phyloP scores from a whole-genome alignment of 1,140 invertebrate genomes.

The Zaprionus inermis region DNA sequence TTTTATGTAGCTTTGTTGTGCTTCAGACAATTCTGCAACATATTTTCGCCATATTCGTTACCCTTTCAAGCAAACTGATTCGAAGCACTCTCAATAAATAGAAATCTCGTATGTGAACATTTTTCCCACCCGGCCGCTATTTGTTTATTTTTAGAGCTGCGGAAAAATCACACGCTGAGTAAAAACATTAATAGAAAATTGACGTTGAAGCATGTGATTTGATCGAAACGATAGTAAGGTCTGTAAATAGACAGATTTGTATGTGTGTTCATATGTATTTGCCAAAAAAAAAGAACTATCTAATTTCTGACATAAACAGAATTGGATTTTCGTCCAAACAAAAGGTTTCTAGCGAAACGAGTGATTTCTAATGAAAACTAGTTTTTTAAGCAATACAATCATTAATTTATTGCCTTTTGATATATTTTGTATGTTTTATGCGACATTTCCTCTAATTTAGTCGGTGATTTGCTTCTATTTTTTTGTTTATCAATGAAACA shows the following conservation, averaged over 20 bases:
- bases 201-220: conserved; percentile 58
- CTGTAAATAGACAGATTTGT: conserved; percentile 16
- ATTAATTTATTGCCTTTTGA: conserved; percentile 14
- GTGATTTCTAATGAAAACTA: conserved; percentile 11
- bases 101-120: conserved; percentile 9
- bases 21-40: neutral
- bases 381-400: conserved; percentile 1
- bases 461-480: conserved; percentile 3
- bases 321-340: conserved; percentile 15
- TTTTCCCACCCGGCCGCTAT: conserved; percentile 23
- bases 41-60: neutral
- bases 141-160: conserved; percentile 60
- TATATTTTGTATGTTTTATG: conserved; percentile 62
- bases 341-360: conserved; percentile 9
- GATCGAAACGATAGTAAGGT: conserved; percentile 43
- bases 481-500: conserved; percentile 66
- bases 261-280: conserved; percentile 22
- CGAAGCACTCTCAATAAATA: neutral
- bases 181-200: conserved; percentile 57
- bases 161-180: conserved; percentile 58
- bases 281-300: conserved; percentile 1
- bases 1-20: neutral
- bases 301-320: conserved; percentile 16
- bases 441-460: conserved; percentile 57
- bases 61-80: neutral